Conservation (phyloP, 2,888 invertebrate species). For the Drosophila parthenogenetica region DNA sequence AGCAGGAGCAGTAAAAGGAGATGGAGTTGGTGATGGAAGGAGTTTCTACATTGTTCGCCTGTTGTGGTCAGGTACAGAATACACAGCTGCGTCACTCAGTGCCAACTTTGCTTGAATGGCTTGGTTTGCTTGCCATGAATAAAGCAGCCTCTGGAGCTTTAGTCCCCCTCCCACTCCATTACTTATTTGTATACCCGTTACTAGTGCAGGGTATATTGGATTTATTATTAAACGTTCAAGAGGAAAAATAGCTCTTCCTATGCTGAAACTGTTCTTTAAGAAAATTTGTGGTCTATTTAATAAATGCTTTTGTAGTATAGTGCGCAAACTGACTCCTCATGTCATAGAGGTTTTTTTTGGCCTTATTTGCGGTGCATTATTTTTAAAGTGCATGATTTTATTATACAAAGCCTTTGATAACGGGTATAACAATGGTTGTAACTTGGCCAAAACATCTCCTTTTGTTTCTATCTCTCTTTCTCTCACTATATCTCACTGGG, state of each 20-base stretch:
- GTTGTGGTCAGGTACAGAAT: conserved; percentile 25
- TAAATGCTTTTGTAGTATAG: too few species aligned
- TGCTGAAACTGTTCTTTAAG: too few species aligned
- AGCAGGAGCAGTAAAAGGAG: neutral
- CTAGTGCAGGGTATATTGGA: neutral
- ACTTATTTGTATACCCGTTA: neutral
- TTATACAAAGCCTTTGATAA: too few species aligned
- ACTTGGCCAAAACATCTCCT: neutral
- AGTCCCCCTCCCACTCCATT: conserved; percentile 6
- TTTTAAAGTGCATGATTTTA: too few species aligned
- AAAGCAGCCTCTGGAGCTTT: conserved; percentile 53
- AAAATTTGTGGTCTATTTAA: too few species aligned
- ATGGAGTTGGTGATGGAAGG: neutral
- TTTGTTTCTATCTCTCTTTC: neutral
- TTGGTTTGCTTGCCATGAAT: conserved; percentile 67
- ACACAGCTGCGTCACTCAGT: conserved; percentile 63
- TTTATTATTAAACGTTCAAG: neutral
- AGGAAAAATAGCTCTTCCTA: too few species aligned
- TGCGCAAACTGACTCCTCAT: too few species aligned
- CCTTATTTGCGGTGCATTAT: too few species aligned
- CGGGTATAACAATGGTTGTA: neutral
- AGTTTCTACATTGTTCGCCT: conserved; percentile 32
- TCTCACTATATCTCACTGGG: conserved; percentile 6
- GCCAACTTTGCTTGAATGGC: conserved; percentile 68
- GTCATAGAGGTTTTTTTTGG: too few species aligned